Evolutionary conservation across 2,888 invertebrate species (phyloP).

Genomic region (Brenthis ino): DNA sequence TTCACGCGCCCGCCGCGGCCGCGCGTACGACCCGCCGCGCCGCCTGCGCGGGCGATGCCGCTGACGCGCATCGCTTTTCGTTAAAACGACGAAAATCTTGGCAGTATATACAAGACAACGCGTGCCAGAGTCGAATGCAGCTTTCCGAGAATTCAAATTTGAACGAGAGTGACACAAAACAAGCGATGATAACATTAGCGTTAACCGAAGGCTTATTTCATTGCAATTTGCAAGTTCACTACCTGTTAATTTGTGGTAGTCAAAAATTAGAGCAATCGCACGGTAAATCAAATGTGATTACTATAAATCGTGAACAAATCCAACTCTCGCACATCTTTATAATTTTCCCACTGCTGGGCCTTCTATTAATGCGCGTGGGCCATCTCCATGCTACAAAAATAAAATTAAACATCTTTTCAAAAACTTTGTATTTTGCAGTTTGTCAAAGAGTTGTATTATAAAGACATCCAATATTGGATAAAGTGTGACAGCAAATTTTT

Average conservation of each 20-base stretch:
- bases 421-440: background rate
- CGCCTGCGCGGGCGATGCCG: slow-evolving; percentile 20
- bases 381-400: no score
- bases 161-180: slow-evolving; percentile 38
- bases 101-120: slow-evolving; percentile 53
- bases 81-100: slow-evolving; percentile 58
- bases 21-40: slow-evolving; percentile 42
- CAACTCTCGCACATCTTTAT: no score
- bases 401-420: no score
- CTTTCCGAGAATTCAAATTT: slow-evolving; percentile 52
- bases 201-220: slow-evolving; percentile 16
- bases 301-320: background rate
- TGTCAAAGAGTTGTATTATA: background rate
- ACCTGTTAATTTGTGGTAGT: slow-evolving; percentile 11
- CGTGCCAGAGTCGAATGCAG: slow-evolving; percentile 49
- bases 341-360: no score
- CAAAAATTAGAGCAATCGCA: background rate
- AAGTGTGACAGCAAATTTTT: background rate
- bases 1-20: slow-evolving; percentile 37
- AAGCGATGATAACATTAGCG: slow-evolving; percentile 37
- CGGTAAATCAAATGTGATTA: background rate
- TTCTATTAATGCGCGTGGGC: no score
- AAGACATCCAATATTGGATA: slow-evolving; percentile 1
- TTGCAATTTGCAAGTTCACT: slow-evolving; percentile 31
- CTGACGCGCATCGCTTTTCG: slow-evolving; percentile 49